phyloP scores from a whole-genome alignment of 2,888 invertebrate genomes.

The Acronicta aceris region DNA sequence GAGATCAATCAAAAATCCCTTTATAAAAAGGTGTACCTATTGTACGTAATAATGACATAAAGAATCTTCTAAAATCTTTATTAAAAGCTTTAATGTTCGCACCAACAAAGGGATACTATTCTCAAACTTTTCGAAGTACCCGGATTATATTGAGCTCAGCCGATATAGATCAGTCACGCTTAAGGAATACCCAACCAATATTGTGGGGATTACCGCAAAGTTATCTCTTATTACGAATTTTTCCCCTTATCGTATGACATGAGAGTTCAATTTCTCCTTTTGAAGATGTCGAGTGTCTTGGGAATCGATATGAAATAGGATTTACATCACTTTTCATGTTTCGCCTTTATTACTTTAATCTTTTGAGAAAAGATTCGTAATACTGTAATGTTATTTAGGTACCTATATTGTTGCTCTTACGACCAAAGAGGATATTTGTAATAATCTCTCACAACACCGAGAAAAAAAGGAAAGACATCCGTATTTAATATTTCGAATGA shows the following conservation, averaged over 20 bases:
- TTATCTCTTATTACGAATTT: conserved; percentile 37
- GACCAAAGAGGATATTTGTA: too few species aligned
- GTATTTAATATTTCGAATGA: not conserved
- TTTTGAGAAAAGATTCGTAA: too few species aligned
- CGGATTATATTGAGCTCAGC: conserved; percentile 29
- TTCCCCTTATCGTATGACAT: conserved; percentile 33
- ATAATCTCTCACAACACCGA: too few species aligned
- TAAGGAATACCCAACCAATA: conserved; percentile 52
- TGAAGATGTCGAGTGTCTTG: conserved; percentile 28
- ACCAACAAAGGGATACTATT: conserved; percentile 14
- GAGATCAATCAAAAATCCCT: too few species aligned
- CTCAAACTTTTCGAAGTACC: conserved; percentile 4
- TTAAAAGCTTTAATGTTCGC: not conserved
- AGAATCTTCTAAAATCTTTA: not conserved
- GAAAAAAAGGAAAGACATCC: too few species aligned
- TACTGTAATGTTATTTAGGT: too few species aligned
- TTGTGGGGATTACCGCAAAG: conserved; percentile 45
- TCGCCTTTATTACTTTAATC: not conserved
- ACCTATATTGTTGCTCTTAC: too few species aligned
- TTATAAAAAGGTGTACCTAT: too few species aligned
- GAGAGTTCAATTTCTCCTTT: conserved; percentile 27
- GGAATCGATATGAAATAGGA: conserved; percentile 33
- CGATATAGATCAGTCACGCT: conserved; percentile 42
- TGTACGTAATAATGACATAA: not conserved
- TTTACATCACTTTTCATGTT: conserved; percentile 33